Evolutionary conservation across 2,797 vertebrate genomes (phyloP), one percentile per base, ranked within the genome.

Genomic region (Lycodopsis pacificus): DNA sequence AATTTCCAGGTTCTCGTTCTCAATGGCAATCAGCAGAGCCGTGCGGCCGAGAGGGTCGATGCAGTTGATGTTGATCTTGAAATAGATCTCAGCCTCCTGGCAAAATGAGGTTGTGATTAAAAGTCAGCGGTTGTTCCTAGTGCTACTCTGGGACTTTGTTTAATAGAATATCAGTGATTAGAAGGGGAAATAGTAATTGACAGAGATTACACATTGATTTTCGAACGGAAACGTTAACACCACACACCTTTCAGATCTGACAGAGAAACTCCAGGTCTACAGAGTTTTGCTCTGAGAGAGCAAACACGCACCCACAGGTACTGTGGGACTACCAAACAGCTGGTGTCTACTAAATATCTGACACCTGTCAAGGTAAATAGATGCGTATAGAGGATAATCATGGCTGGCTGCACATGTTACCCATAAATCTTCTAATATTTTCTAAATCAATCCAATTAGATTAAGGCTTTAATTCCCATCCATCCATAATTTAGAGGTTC

Each of bases 11-110:
- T 99, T 99, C 95, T 99, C 98, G n/a, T 99, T 99, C 91, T 99
- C 98, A 70, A 99, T 99, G 67, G 96, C 98, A 59, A 99, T 99
- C 61, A 99, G 96, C 68, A 99, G 95, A n/a, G 98, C 98, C 0
- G 98, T 99, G 88, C 98, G 97, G 88, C 98, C 98, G 15, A 99
- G 95, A 7, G 98, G 98, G 90, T 99, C 98, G n/a, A 99, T 99
- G 94, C 98, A 99, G 92, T 99, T 99, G 91, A 99, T 99, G 92
- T 99, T 99, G 93, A 99, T 99, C 91, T 97, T 99, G 92, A 99
- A 99, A 93, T 99, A 99, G 92, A 99, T 99, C 93, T 99, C 97
- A 3, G 98, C 98, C 91, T 99, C 98, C 91, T 94, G 82, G 54
- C 7, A 32, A 84, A 72, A 68, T 11, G 73, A 49, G 25, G 30